Base-by-base conservation (phyloP, 2,113 vertebrate species). In the Tursiops truncatus region DNA sequence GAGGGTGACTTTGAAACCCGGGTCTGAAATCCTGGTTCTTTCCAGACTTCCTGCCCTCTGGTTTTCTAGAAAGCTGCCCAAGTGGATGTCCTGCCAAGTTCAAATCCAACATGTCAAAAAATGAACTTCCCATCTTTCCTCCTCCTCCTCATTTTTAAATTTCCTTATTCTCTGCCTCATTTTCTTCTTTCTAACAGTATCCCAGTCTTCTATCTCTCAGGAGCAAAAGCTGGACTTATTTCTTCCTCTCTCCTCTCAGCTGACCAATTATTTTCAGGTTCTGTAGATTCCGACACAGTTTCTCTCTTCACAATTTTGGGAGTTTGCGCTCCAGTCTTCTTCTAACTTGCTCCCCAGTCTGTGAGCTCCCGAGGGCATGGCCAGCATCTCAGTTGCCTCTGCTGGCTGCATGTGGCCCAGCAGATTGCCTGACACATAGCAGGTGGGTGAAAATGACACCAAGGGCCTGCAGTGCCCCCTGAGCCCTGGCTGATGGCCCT, bases 361-460 rank as follows among this genome's bases (percentile, higher is more conserved):
- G 15, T 28, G 38, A 28, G 28, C 13, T 65, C 28, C 44, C 0
- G 0, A 56, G 70, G n/a, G 28, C 23, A 20, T 1, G 0, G 33
- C 12, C 44, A 21, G 33, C 2, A 0, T 58, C 50, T 33, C 4
- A 18, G 26, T 36, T 0, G 1, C 26, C 44, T 68, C 70, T 28
- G 58, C 25, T 7, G 12, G 76, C 63, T 50, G 38, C 28, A 8
- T 0, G 0, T 47, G 65, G 23, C 26, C 38, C n/a, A 53, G 12
- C 18, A 36, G n/a, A 73, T 7, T 0, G 1, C 56, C 71, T 53
- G 14, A 14, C 47, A 41, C 0, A 0, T 7, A 25, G 53, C 26
- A 65, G 18, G 26, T 3, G 31, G 56, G 36, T 41, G 14, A 14
- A 2, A 23, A 8, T 26, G 20, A 41, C 14, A 2, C 82, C 21